Percentiles rank a stretch among this genome's conserved stretches.
These are phyloP conservation scores for Ardeotis arabs DNA, from an alignment of 2,113 vertebrate species.

Conservation along the genomic window DNA sequence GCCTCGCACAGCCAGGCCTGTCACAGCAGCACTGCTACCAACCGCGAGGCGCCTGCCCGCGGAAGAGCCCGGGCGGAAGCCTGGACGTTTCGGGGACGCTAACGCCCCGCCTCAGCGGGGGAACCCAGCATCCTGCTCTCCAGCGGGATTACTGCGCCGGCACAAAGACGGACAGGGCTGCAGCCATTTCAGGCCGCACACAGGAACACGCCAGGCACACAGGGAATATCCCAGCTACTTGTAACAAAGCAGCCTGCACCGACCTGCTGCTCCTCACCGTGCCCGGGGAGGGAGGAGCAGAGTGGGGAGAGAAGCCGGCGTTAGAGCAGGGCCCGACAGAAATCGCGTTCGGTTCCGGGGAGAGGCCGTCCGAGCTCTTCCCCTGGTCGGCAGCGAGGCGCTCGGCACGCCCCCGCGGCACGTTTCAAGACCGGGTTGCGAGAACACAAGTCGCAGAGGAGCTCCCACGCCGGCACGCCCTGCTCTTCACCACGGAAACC, in stretches of 20 bases:
- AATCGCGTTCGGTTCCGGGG: rapidly evolving
- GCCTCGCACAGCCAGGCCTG: too few relatives aligned
- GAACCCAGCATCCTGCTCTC: neutral
- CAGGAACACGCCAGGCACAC: neutral
- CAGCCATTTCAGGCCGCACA: neutral
- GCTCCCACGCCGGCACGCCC: neutral
- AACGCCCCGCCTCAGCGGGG: rapidly evolving
- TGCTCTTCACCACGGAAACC: neutral
- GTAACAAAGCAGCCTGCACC: neutral
- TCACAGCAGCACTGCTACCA: too few relatives aligned
- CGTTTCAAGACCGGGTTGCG: neutral
- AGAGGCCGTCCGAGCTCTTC: neutral
- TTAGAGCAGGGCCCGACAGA: neutral
- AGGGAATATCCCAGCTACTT: neutral
- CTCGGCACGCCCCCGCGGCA: neutral
- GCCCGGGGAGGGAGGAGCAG: neutral
- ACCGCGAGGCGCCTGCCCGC: neutral
- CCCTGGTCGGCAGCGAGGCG: rapidly evolving
- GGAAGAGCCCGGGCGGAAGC: neutral
- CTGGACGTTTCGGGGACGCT: rapidly evolving
- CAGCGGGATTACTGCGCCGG: neutral
- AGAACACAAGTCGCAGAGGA: too few relatives aligned
- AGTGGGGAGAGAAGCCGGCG: neutral
- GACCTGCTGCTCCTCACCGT: neutral
- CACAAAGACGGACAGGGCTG: neutral